phyloP scores from a whole-genome alignment of 2,888 invertebrate species.

The Diplazon laetatorius region DNA sequence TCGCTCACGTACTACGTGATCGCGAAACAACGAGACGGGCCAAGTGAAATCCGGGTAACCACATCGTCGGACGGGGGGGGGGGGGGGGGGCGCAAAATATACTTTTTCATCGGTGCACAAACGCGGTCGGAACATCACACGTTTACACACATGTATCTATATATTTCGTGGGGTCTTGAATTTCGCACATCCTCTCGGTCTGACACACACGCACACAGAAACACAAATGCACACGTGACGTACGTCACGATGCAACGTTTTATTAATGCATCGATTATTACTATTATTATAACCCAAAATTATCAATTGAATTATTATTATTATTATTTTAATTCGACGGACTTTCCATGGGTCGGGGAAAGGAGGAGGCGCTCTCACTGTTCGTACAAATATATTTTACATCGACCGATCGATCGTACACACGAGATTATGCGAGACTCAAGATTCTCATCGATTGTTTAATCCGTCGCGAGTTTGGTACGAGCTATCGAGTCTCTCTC shows the following conservation, averaged over 20 bases:
- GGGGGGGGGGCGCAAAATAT: neutral
- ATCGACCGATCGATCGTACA: neutral
- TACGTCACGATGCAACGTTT: no score
- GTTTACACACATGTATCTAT: no score
- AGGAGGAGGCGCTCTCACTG: neutral
- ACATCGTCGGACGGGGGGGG: no score
- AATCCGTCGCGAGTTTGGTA: slow-evolving; percentile 58
- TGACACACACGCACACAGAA: no score
- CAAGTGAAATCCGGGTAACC: slow-evolving; percentile 1
- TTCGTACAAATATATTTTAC: neutral
- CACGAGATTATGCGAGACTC: slow-evolving; percentile 20
- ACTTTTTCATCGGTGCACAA: slow-evolving; percentile 20
- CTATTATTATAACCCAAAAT: no score
- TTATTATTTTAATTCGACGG: no score
- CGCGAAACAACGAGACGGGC: neutral
- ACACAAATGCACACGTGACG: no score
- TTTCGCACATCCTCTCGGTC: slow-evolving; percentile 50
- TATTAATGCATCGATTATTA: no score
- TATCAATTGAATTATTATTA: no score
- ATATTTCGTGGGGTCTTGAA: slow-evolving; percentile 43
- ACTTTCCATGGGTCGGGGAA: neutral
- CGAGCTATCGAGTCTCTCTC: no score
- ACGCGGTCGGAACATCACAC: slow-evolving; percentile 1
- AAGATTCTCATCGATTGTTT: slow-evolving; percentile 56
- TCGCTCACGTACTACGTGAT: no score